These are phyloP conservation scores for Abrostola tripartita DNA, from an alignment of 2,888 invertebrate species.

Conservation along the genomic window DNA sequence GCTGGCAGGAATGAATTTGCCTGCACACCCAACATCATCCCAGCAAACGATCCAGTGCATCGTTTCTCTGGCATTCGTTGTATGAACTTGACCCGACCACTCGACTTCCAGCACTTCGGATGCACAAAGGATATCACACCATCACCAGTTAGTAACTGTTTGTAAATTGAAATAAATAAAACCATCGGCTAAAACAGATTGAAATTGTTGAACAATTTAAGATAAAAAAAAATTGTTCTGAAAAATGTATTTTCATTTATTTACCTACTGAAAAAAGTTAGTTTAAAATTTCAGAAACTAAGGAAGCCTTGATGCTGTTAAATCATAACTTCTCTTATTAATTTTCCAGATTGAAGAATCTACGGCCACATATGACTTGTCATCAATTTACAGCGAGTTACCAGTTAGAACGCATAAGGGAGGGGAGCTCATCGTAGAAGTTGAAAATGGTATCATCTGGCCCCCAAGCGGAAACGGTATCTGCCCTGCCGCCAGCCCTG, in stretches of 20 bases:
- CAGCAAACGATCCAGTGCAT: slow-evolving; percentile 63
- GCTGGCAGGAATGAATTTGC: slow-evolving; percentile 54
- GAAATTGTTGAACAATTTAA: too few species aligned
- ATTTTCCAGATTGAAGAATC: slow-evolving; percentile 3
- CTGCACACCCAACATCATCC: slow-evolving; percentile 59
- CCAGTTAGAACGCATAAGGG: neutral
- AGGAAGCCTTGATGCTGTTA: neutral
- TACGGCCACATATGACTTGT: slow-evolving; percentile 6
- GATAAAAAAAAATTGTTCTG: too few species aligned
- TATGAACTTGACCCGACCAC: slow-evolving; percentile 64
- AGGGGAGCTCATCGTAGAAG: neutral
- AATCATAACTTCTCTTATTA: too few species aligned
- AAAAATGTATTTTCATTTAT: too few species aligned
- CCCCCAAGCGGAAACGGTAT: neutral
- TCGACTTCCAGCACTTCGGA: slow-evolving; percentile 60
- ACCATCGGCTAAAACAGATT: too few species aligned
- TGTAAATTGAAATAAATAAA: too few species aligned
- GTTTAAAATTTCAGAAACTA: neutral
- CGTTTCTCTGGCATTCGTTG: slow-evolving; percentile 64
- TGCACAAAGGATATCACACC: slow-evolving; percentile 53
- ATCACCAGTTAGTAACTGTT: slow-evolving; percentile 13
- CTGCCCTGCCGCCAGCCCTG: slow-evolving; percentile 20
- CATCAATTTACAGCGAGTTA: neutral
- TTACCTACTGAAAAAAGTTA: too few species aligned
- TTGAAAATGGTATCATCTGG: slow-evolving; percentile 2